Base-by-base conservation (phyloP, 1,140 invertebrate genomes). In the Leptinotarsa defecta region DNA sequence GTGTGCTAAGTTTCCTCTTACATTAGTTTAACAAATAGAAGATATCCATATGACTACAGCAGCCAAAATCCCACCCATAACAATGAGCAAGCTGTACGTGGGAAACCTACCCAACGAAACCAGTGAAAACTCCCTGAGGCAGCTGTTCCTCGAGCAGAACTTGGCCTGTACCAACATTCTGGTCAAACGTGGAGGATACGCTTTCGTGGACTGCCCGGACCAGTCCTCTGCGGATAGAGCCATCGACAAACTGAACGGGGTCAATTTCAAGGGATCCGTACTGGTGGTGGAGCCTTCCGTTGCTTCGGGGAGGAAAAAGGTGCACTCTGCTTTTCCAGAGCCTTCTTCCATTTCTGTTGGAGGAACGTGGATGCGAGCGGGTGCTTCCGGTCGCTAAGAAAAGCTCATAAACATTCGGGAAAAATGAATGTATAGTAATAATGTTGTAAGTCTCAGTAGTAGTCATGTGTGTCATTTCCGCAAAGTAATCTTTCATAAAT, bases 151-250 rank as follows among this genome's bases (percentile, higher is more conserved):
- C 74, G 93, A 95, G 77, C 91, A 94, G 81, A 92, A 91, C 83
- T 86, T 94, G 77, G 89, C 91, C 34, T 92, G 91, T 68, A 91
- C 92, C 43, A 92, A 91, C 81, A 90, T 95, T 79, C 88, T 94
- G 74, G 91, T 95, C 67, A 95, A 95, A 86, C 90, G 92, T 79
- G 93, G 93, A 77, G 94, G 94, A 80, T 95, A 94, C 86, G 94
- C 94, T 34, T 95, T 96, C 86, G 92, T 95, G 68, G 94, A 95
- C 84, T 95, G 93, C 84, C 88, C 90, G 52, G 94, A 96, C 86
- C 93, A 94, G 83, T 92, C 91, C 17, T 91, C 92, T 62, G 93
- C 93, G 19, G 93, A 95, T 87, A 92, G 91, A 80, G 93, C 93
- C 61, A 94, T 95, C 83, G 92, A 94, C 85, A 93, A 92, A 83